Evolutionary conservation across 2,797 vertebrate species (phyloP).

Genomic region (Phoxinus dragarum): DNA sequence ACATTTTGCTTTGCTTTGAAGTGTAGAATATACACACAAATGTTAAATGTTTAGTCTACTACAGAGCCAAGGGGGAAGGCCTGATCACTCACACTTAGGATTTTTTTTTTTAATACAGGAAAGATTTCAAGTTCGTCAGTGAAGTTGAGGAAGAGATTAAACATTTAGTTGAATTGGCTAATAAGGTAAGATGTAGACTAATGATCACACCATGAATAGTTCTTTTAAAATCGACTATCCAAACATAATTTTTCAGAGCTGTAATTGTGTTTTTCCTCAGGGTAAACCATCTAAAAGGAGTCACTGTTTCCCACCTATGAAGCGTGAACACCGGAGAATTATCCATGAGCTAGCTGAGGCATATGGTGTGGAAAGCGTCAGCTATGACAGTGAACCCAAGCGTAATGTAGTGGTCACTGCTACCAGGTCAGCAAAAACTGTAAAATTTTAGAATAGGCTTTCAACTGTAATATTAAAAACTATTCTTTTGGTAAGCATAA

Average conservation of each 20-base stretch:
- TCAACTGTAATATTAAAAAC: neutral
- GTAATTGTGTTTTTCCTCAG: slow-evolving; percentile 69
- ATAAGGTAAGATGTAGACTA: slow-evolving; percentile 83
- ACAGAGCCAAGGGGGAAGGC: neutral
- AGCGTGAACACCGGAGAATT: slow-evolving; percentile 92
- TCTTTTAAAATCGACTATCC: neutral
- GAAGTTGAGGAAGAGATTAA: slow-evolving; percentile 97
- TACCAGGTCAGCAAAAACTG: slow-evolving; percentile 73
- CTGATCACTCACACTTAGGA: neutral
- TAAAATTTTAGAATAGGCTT: neutral
- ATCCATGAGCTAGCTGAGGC: slow-evolving; percentile 95
- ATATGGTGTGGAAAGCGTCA: slow-evolving; percentile 92
- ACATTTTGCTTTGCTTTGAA: neutral
- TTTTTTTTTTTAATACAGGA: slow-evolving; percentile 75
- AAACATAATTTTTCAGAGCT: neutral
- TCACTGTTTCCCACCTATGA: slow-evolving; percentile 96
- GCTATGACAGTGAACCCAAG: slow-evolving; percentile 97
- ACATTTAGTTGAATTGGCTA: slow-evolving; percentile 89
- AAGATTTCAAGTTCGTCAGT: slow-evolving; percentile 93
- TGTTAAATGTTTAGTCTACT: slow-evolving; percentile 34
- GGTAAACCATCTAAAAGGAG: slow-evolving; percentile 91
- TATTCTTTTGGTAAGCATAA: neutral
- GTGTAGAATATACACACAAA: neutral
- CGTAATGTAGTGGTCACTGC: slow-evolving; percentile 96
- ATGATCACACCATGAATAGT: neutral